These are phyloP conservation scores for Ptychadena robeensis DNA, from an alignment of 2,797 vertebrate species.

Conservation along the genomic window DNA sequence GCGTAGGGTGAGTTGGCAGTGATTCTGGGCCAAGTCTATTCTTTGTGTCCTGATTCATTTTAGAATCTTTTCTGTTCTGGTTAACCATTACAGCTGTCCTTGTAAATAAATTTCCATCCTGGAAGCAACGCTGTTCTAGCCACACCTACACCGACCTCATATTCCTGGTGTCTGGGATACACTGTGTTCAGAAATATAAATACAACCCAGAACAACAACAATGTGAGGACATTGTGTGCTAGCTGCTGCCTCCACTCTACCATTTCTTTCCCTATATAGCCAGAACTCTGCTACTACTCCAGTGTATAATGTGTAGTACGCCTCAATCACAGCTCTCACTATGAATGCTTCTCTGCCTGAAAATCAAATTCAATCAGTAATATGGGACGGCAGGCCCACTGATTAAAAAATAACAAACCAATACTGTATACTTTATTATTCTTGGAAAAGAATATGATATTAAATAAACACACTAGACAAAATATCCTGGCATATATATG, in stretches of 20 bases:
- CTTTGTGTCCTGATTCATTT: no score
- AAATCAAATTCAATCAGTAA: no score
- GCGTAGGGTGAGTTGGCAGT: no score
- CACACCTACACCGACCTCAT: slow-evolving; percentile 7
- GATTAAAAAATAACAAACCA: no score
- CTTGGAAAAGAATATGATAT: no score
- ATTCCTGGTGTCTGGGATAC: slow-evolving; percentile 26
- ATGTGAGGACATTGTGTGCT: slow-evolving; percentile 43
- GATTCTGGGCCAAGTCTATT: no score
- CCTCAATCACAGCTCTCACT: slow-evolving; percentile 10
- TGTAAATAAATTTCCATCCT: not conserved
- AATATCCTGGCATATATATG: no score
- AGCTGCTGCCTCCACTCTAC: not conserved
- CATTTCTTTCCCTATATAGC: slow-evolving; percentile 9
- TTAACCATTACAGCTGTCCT: not conserved
- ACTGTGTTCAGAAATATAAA: slow-evolving; percentile 23
- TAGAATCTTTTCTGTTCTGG: not conserved
- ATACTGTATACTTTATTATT: no score
- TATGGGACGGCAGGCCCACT: no score
- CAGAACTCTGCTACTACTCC: slow-evolving; percentile 4
- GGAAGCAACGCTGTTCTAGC: not conserved
- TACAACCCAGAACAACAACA: slow-evolving; percentile 36
- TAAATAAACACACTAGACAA: no score
- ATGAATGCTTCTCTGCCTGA: no score
- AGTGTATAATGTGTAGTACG: not conserved